Conservation (phyloP, 1,140 invertebrate genomes). For the Heliconius melpomene region DNA sequence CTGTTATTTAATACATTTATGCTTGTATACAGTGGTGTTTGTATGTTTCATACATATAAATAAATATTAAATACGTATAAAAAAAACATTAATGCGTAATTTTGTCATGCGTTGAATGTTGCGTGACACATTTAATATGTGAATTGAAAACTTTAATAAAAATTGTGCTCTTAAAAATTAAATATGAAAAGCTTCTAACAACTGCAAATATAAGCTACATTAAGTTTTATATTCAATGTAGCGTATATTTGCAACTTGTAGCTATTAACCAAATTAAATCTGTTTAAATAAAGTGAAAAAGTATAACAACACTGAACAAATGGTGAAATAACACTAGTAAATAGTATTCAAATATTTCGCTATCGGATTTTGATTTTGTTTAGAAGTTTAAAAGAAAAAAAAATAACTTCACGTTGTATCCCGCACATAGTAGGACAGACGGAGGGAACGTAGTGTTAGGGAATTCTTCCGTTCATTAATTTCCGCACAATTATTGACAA, state of each 20-base stretch:
- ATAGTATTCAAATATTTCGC: not conserved
- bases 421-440: too few relatives aligned
- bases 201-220: not conserved
- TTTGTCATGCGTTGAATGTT: not conserved
- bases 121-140: not conserved
- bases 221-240: not conserved
- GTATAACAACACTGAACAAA: not conserved
- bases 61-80: not conserved
- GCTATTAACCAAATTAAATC: not conserved
- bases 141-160: not conserved
- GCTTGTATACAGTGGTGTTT: too few relatives aligned
- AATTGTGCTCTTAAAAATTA: not conserved
- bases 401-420: too few relatives aligned
- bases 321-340: not conserved
- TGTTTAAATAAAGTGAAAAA: not conserved
- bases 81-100: not conserved
- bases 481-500: too few relatives aligned
- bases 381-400: too few relatives aligned
- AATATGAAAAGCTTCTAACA: not conserved
- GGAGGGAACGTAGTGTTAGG: too few relatives aligned
- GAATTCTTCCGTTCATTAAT: too few relatives aligned
- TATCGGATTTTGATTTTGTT: not conserved
- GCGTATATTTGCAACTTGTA: too few relatives aligned
- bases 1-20: too few relatives aligned
- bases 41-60: too few relatives aligned